Evolutionary conservation across 2,888 invertebrate species (phyloP).

Genomic region (Hipparchia semele): DNA sequence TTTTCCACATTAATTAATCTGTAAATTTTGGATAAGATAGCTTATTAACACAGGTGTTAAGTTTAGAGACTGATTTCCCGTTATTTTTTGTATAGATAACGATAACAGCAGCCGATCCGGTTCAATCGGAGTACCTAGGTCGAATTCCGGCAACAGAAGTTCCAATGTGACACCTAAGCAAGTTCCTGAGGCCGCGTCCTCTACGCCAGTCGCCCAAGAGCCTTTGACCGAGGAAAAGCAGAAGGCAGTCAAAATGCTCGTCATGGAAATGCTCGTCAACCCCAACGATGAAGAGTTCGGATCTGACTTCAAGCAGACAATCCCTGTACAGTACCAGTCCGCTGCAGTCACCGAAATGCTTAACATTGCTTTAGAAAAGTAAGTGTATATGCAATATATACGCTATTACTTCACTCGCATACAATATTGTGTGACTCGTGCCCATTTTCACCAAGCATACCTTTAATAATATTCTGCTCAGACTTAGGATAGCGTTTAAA

Average conservation of each 20-base stretch:
- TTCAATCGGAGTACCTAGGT: slow-evolving; percentile 59
- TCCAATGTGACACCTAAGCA: slow-evolving; percentile 48
- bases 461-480: too few relatives aligned
- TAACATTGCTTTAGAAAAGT: slow-evolving; percentile 70
- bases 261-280: slow-evolving; percentile 62
- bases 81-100: slow-evolving; percentile 41
- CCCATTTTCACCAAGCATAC: background rate
- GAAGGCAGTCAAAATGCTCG: slow-evolving; percentile 61
- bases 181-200: slow-evolving; percentile 39
- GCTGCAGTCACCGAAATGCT: slow-evolving; percentile 66
- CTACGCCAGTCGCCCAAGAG: slow-evolving; percentile 54
- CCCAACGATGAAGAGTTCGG: slow-evolving; percentile 62
- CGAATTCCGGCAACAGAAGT: slow-evolving; percentile 60
- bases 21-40: too few relatives aligned
- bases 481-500: too few relatives aligned
- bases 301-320: slow-evolving; percentile 59
- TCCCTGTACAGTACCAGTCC: slow-evolving; percentile 63
- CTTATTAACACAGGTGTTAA: background rate
- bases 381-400: slow-evolving; percentile 40
- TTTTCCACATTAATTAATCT: too few relatives aligned
- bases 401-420: too few relatives aligned
- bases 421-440: background rate
- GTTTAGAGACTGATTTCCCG: background rate
- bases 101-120: slow-evolving; percentile 62
- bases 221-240: slow-evolving; percentile 61